Conservation (phyloP, 2,113 vertebrate genomes). For the Hippocampus barbouri region DNA sequence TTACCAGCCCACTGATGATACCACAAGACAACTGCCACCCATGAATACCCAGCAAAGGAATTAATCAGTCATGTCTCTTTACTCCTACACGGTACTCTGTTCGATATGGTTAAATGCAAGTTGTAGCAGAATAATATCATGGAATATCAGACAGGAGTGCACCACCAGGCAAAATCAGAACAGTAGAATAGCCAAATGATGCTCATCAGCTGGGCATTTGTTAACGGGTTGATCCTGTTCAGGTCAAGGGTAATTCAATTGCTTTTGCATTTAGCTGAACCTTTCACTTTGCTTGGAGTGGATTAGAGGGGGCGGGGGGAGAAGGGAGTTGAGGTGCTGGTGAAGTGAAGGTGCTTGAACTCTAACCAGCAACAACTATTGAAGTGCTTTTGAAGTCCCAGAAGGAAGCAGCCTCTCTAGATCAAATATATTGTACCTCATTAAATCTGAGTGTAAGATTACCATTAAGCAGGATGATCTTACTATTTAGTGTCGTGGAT, state of each 20-base stretch:
- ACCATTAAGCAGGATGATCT: background rate
- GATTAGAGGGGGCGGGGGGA: constrained; percentile 1
- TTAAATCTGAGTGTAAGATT: constrained; percentile 5
- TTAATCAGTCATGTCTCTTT: constrained; percentile 48
- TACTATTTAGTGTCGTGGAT: background rate
- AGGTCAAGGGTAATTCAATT: constrained; percentile 43
- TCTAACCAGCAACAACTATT: constrained; percentile 7
- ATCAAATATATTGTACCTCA: constrained; percentile 6
- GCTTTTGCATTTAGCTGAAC: constrained; percentile 36
- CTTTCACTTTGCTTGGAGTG: constrained; percentile 26
- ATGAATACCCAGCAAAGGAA: constrained; percentile 38
- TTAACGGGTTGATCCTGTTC: constrained; percentile 47
- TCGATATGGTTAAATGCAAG: constrained; percentile 20
- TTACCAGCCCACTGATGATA: constrained; percentile 33
- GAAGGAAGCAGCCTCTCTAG: background rate
- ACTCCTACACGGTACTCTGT: constrained; percentile 45
- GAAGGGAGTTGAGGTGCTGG: constrained; percentile 4
- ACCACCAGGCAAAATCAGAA: background rate
- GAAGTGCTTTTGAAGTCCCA: background rate
- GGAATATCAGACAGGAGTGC: constrained; percentile 16
- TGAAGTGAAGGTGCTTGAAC: constrained; percentile 6
- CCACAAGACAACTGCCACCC: constrained; percentile 25
- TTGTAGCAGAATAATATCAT: constrained; percentile 15
- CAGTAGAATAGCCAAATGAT: constrained; percentile 16
- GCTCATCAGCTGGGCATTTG: constrained; percentile 40